These are phyloP conservation scores for Deilephila porcellus DNA, from an alignment of 2,888 invertebrate genomes.

Conservation along the genomic window DNA sequence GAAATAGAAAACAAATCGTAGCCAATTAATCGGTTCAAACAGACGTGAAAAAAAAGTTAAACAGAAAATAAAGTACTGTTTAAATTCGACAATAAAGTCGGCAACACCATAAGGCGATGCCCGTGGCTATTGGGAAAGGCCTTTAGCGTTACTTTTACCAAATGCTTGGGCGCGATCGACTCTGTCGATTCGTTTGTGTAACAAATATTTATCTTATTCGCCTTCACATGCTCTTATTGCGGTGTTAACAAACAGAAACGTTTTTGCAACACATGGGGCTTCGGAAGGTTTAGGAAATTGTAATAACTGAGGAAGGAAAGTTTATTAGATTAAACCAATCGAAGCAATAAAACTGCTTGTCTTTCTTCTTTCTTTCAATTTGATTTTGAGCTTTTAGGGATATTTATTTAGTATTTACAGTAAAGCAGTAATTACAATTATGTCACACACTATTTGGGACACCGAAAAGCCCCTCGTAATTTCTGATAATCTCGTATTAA, in stretches of 20 bases:
- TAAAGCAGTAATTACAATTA: too few relatives aligned
- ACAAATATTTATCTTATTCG: slow-evolving; percentile 75
- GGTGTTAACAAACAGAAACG: slow-evolving; percentile 66
- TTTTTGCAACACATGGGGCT: slow-evolving; percentile 21
- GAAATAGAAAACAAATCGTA: not conserved
- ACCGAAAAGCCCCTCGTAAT: too few relatives aligned
- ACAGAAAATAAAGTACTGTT: slow-evolving; percentile 3
- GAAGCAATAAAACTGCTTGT: too few relatives aligned
- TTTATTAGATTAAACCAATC: slow-evolving; percentile 5
- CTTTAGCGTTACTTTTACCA: slow-evolving; percentile 64
- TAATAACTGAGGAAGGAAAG: not conserved
- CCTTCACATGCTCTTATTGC: slow-evolving; percentile 72
- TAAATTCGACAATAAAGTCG: slow-evolving; percentile 22
- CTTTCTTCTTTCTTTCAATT: too few relatives aligned
- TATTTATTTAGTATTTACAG: too few relatives aligned
- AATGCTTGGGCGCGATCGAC: slow-evolving; percentile 59
- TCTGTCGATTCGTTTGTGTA: slow-evolving; percentile 54
- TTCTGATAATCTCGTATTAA: too few relatives aligned
- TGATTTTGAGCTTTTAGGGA: not conserved
- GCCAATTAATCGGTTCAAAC: slow-evolving; percentile 3
- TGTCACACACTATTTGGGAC: too few relatives aligned
- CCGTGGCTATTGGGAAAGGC: slow-evolving; percentile 68
- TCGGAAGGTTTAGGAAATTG: not conserved
- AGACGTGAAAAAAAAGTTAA: not conserved
- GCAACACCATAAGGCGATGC: slow-evolving; percentile 41